These are phyloP conservation scores for Ophion ventricosus DNA, from an alignment of 2,888 invertebrate genomes.

Conservation along the genomic window DNA sequence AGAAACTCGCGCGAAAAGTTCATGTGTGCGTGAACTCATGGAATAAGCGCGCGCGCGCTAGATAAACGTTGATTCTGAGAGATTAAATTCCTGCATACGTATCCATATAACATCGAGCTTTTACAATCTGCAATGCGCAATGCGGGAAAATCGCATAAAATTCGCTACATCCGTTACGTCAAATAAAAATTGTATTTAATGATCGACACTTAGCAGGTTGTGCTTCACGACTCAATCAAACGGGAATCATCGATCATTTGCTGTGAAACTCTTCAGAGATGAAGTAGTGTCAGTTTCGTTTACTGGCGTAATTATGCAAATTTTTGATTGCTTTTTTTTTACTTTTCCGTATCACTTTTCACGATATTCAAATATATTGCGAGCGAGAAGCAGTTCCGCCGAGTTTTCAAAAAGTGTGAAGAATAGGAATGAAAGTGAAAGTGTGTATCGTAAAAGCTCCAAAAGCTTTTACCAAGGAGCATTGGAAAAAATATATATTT, in stretches of 20 bases:
- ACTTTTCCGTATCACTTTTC: not conserved
- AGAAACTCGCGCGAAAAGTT: slow-evolving; percentile 61
- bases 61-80: slow-evolving; percentile 63
- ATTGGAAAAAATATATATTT: not conserved
- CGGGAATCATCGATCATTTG: not conserved
- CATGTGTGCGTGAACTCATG: slow-evolving; percentile 55
- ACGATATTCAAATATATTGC: too few relatives aligned
- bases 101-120: slow-evolving; percentile 33
- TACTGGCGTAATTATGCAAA: too few relatives aligned
- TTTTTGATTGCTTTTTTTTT: too few relatives aligned
- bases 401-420: too few relatives aligned
- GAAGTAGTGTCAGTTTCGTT: not conserved
- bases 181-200: slow-evolving; percentile 37
- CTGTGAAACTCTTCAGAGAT: not conserved
- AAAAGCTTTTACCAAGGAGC: too few relatives aligned
- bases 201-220: slow-evolving; percentile 2
- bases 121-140: slow-evolving; percentile 56
- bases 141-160: slow-evolving; percentile 50
- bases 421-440: too few relatives aligned
- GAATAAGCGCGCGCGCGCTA: slow-evolving; percentile 59
- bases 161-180: not conserved
- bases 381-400: too few relatives aligned
- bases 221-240: slow-evolving; percentile 37
- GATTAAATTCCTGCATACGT: slow-evolving; percentile 66
- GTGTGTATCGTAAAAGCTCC: too few relatives aligned